These are phyloP conservation scores for Thunnus albacares DNA, from an alignment of 2,797 vertebrate species.

Conservation along the genomic window DNA sequence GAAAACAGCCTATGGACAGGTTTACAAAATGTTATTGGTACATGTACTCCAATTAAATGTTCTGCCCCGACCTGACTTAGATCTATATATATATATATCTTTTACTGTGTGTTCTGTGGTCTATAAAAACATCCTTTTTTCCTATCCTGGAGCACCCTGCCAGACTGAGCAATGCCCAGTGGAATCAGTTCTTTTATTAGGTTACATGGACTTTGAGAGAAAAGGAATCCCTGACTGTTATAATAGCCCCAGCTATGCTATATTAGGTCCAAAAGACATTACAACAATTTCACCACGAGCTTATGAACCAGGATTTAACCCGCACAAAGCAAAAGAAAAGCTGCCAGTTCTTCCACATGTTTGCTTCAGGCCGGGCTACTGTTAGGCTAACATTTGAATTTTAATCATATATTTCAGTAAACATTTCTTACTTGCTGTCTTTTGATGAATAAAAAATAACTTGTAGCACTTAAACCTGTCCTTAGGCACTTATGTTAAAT, in stretches of 20 bases:
- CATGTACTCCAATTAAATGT: conserved; percentile 35
- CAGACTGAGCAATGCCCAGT: conserved; percentile 49
- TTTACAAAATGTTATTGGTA: conserved; percentile 6
- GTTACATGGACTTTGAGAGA: conserved; percentile 54
- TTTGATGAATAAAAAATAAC: conserved; percentile 55
- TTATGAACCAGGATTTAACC: conserved; percentile 52
- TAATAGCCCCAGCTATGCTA: conserved; percentile 42
- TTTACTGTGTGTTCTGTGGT: conserved; percentile 10
- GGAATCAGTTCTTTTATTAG: conserved; percentile 70
- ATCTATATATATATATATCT: neutral
- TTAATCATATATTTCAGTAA: conserved; percentile 33
- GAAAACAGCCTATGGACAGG: neutral
- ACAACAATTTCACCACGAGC: conserved; percentile 51
- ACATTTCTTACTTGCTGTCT: conserved; percentile 33
- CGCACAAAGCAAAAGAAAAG: conserved; percentile 31
- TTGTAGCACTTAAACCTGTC: conserved; percentile 56
- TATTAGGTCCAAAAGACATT: conserved; percentile 46
- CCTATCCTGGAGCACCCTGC: conserved; percentile 38
- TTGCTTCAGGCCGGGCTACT: conserved; percentile 4
- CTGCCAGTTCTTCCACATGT: neutral
- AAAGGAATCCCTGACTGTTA: conserved; percentile 49
- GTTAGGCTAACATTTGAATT: conserved; percentile 14
- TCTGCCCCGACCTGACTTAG: conserved; percentile 19
- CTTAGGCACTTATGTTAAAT: conserved; percentile 62
- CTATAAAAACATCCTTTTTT: conserved; percentile 41